Conservation (phyloP, 37 sponge, comb jelly and placozoan species). For the Tethya wilhelma region DNA sequence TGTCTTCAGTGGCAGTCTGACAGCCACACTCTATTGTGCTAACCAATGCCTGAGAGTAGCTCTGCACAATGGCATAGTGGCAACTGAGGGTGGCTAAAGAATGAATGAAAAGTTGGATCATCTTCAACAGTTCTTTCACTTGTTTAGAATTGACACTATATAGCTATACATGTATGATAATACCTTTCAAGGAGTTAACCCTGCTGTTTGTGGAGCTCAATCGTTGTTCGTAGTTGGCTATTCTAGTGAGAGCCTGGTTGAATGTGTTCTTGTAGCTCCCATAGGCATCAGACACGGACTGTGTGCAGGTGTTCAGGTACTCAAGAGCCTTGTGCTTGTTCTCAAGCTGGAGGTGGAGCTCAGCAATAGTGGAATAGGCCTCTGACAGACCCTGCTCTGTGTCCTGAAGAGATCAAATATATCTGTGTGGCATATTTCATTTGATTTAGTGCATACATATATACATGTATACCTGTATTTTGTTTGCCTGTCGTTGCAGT, state of each 20-base stretch:
- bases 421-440: background rate
- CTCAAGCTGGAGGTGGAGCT: conserved; percentile 1
- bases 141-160: too few species aligned
- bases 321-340: background rate
- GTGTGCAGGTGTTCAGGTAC: background rate
- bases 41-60: background rate
- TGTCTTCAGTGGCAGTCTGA: background rate
- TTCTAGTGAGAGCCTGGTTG: conserved; percentile 26
- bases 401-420: conserved; percentile 4
- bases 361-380: background rate
- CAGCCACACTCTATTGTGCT: background rate
- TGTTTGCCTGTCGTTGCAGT: conserved; percentile 37
- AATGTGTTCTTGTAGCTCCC: conserved; percentile 9
- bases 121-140: too few species aligned
- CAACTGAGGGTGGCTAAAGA: background rate
- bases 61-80: background rate
- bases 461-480: conserved; percentile 31
- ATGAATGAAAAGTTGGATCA: background rate
- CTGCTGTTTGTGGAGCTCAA: background rate
- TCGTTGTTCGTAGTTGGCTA: conserved; percentile 43
- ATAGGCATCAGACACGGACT: background rate
- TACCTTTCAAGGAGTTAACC: conserved; percentile 43
- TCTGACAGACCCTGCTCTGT: conserved; percentile 2
- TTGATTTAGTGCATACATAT: background rate
- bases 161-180: too few species aligned